A percentile compares a stretch with the other conserved stretches of the same genome.
Conservation (phyloP, 2,888 invertebrate genomes). For the Melanchra persicariae region DNA sequence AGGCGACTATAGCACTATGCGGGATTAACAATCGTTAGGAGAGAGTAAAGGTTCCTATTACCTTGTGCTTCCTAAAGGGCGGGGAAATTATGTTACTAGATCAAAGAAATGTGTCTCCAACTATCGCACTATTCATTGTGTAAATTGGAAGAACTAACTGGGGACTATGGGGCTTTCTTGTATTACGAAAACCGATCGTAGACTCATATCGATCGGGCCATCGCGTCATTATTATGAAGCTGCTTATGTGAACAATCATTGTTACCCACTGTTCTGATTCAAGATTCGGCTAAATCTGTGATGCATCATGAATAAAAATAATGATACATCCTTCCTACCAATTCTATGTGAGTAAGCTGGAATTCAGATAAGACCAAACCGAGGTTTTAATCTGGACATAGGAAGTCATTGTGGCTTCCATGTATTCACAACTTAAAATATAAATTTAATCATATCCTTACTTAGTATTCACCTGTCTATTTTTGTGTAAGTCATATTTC, state of each 20-base stretch:
- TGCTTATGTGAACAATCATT: background rate
- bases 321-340: background rate
- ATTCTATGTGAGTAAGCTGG: background rate
- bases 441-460: background rate
- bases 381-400: background rate
- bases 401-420: background rate
- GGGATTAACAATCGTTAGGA: background rate
- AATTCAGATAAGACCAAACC: background rate
- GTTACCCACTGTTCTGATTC: background rate
- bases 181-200: background rate
- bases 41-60: background rate
- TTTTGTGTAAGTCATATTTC: constrained; percentile 1
- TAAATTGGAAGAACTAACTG: too few species aligned
- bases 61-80: background rate
- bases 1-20: background rate
- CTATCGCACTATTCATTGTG: background rate
- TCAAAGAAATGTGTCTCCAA: background rate
- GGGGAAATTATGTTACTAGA: background rate
- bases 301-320: background rate
- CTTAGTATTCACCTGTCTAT: constrained; percentile 10
- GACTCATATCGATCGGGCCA: background rate
- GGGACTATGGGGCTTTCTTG: background rate
- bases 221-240: background rate
- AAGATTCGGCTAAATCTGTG: background rate
- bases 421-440: background rate